Percentiles rank a stretch among this genome's conserved stretches.
Conservation (phyloP, 1,140 invertebrate genomes). For the Sipha flava region DNA sequence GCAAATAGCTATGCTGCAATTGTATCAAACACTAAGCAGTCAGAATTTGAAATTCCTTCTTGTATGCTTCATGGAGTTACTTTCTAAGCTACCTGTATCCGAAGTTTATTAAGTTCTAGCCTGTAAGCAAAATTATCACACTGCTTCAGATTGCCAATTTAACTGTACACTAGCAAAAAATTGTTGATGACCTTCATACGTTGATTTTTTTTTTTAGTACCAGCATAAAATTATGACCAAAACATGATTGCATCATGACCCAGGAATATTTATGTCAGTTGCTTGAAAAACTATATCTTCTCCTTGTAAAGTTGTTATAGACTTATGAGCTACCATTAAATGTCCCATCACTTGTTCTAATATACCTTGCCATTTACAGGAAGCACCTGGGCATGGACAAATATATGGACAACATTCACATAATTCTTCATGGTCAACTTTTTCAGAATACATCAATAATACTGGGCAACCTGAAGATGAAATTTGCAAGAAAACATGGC, state of each 20-base stretch:
- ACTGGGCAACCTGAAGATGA: slow-evolving; percentile 88
- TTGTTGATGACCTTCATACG: slow-evolving; percentile 92
- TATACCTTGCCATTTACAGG: slow-evolving; percentile 97
- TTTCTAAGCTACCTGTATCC: slow-evolving; percentile 93
- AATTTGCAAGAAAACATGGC: slow-evolving; percentile 98
- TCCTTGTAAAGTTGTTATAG: slow-evolving; percentile 92
- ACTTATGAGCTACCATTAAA: slow-evolving; percentile 95
- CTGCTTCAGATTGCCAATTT: slow-evolving; percentile 96
- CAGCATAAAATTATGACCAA: slow-evolving; percentile 98
- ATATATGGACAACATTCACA: slow-evolving; percentile 96
- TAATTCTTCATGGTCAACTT: slow-evolving; percentile 94
- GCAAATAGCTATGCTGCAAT: slow-evolving; percentile 96
- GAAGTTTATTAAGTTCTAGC: slow-evolving; percentile 91
- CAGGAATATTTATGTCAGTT: slow-evolving; percentile 98
- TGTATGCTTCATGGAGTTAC: slow-evolving; percentile 97
- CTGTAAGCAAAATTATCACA: slow-evolving; percentile 98
- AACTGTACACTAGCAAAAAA: slow-evolving; percentile 99
- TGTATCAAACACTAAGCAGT: slow-evolving; percentile 98
- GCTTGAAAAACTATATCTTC: slow-evolving; percentile 99
- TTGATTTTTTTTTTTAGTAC: slow-evolving; percentile 99
- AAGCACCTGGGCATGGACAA: slow-evolving; percentile 96
- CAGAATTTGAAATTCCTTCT: slow-evolving; percentile 96
- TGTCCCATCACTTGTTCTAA: slow-evolving; percentile 96
- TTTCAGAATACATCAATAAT: slow-evolving; percentile 90
- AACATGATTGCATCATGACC: slow-evolving; percentile 99